Percentiles rank a stretch among this genome's conserved stretches.
Conservation (phyloP, 1,140 invertebrate species). For the Rhopalosiphum padi region DNA sequence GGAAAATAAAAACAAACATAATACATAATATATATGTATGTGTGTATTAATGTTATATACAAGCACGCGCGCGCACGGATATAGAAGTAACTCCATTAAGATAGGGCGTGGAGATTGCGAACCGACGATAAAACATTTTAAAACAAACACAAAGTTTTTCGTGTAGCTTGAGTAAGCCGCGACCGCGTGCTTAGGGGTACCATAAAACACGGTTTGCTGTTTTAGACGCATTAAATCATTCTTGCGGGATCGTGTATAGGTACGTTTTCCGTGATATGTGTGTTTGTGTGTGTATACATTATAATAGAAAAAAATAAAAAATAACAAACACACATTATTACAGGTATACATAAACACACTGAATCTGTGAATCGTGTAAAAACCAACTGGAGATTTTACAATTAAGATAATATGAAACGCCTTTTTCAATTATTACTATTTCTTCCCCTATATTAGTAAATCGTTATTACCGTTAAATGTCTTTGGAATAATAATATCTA, state of each 20-base stretch:
- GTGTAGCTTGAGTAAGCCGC: not conserved
- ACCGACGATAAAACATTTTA: slow-evolving; percentile 46
- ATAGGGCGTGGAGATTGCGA: slow-evolving; percentile 41
- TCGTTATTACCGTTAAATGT: not conserved
- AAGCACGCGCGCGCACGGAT: not conserved
- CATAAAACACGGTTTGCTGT: slow-evolving; percentile 44
- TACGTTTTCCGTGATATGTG: not conserved
- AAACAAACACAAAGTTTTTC: slow-evolving; percentile 42
- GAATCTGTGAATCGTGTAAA: slow-evolving; percentile 26
- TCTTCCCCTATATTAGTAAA: not conserved
- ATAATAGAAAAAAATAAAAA: not conserved
- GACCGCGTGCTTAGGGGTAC: not conserved
- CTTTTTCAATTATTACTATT: not conserved
- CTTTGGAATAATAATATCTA: not conserved
- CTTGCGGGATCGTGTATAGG: not conserved
- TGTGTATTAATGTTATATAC: slow-evolving; percentile 8
- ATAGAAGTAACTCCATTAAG: slow-evolving; percentile 28
- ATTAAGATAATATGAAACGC: not conserved
- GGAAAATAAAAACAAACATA: not conserved
- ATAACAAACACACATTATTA: not conserved
- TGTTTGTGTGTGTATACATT: not conserved
- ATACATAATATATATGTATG: not conserved
- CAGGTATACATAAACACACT: not conserved
- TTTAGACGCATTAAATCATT: slow-evolving; percentile 47
- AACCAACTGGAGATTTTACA: not conserved